Evolutionary conservation across 2,113 vertebrate genomes (phyloP), one percentile per base, ranked within the genome.

Genomic region (Orcinus orca): DNA sequence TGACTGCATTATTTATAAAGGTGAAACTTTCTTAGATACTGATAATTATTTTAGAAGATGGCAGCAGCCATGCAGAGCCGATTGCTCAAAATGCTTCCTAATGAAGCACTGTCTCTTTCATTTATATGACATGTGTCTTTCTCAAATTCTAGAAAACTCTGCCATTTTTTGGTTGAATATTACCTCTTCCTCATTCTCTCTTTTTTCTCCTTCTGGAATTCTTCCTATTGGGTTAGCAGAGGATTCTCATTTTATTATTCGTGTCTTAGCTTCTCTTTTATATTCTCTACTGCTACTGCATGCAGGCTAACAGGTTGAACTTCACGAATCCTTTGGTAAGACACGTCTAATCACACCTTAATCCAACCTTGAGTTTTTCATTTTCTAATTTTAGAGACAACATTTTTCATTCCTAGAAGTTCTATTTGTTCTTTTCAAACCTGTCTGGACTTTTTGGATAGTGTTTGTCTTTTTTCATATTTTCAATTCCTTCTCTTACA

Each of bases 1-100:
- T 23, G 38, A 95, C 63, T 93, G 33, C 21, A 96, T 81, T 96
- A 96, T 96, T 97, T 70, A 96, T 92, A 93, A 96, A 95, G 44
- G 38, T 76, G 18, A 86, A 96, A 82, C 80, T 44, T 95, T 68
- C 90, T 90, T 74, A 88, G 85, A 62, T 38, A 44, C 33, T 65
- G 60, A 60, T 77, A 96, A 95, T 86, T 87, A 90, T 23, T 95
- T 81, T 91, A 91, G 91, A 94, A 67, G 82, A 95, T 12, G 29
- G 71, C 70, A 91, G 87, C 36, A 90, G 71, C 33, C 23, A 38
- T 4, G 38, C 10, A 86, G 53, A 94, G 80, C 17, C 77, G 71
- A 86, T 4, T 73, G 17, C 44, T 95, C 74, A 10, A 63, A 95
- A 92, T 23, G 17, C 33, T 86, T 88, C 70, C 77, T 71, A 62